Evolutionary conservation across 2,113 vertebrate genomes (phyloP).

Genomic region (Tonatia bakeri): DNA sequence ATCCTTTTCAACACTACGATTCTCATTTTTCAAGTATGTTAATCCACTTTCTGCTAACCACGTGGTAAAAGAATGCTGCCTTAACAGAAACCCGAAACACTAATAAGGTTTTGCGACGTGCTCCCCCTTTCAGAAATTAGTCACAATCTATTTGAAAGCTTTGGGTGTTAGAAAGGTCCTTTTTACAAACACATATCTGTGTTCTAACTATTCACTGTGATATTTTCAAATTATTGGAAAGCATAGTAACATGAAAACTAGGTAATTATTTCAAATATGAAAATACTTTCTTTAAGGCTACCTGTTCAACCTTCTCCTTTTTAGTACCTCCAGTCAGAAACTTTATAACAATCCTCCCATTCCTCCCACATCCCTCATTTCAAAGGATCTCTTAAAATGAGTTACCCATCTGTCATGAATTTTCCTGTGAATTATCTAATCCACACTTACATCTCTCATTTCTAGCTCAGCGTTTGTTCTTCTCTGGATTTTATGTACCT

Average conservation of each 20-base stretch:
- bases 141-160: conserved; percentile 6
- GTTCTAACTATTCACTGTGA: background rate
- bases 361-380: background rate
- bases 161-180: conserved; percentile 47
- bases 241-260: background rate
- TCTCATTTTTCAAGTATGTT: conserved; percentile 5
- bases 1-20: background rate
- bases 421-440: background rate
- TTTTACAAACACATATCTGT: background rate
- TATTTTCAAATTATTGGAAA: background rate
- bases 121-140: background rate
- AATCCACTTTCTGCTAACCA: conserved; percentile 32
- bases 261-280: background rate
- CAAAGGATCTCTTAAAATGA: background rate
- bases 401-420: background rate
- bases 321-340: background rate
- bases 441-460: background rate
- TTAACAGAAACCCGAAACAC: background rate
- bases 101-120: background rate
- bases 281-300: background rate
- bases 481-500: background rate
- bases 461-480: background rate
- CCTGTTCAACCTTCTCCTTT: background rate
- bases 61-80: background rate
- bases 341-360: background rate